Evolutionary conservation across 2,888 invertebrate species (phyloP).

Genomic region (Reticulitermes lucifugus): DNA sequence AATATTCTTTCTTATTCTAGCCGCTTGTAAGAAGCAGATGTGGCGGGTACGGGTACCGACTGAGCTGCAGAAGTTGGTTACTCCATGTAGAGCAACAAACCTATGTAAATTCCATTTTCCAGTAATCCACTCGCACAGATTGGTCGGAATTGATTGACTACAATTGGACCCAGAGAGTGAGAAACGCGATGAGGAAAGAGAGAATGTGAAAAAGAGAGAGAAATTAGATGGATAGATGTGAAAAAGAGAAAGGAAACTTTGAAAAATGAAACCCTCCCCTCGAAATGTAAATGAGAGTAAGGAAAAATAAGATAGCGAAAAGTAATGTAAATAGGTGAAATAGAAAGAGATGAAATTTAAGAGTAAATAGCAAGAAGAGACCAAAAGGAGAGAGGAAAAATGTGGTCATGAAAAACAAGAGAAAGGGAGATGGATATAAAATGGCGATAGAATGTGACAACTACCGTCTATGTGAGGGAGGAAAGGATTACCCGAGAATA

Average conservation of each 20-base stretch:
- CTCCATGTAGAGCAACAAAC: constrained; percentile 52
- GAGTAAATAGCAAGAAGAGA: background rate
- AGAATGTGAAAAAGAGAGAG: background rate
- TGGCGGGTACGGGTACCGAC: too few species aligned
- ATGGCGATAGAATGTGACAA: constrained; percentile 3
- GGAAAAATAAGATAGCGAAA: background rate
- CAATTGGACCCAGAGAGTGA: constrained; percentile 69
- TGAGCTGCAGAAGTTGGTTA: background rate
- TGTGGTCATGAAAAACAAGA: background rate
- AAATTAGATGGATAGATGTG: constrained; percentile 33
- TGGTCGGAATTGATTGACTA: constrained; percentile 78
- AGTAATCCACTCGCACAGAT: constrained; percentile 78
- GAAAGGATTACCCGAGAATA: constrained; percentile 3
- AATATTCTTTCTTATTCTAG: too few species aligned
- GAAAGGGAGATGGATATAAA: background rate
- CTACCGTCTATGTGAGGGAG: background rate
- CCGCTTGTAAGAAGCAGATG: too few species aligned
- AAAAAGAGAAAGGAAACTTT: constrained; percentile 38
- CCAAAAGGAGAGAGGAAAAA: constrained; percentile 2
- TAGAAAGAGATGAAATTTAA: background rate
- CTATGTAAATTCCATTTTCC: constrained; percentile 78
- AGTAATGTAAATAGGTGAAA: constrained; percentile 1
- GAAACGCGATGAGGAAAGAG: constrained; percentile 33
- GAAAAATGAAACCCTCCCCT: constrained; percentile 8
- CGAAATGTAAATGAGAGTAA: constrained; percentile 9